Percentiles rank a stretch among this genome's conserved stretches.
phyloP scores from a whole-genome alignment of 1,140 invertebrate genomes.

The Drosophila mayri region DNA sequence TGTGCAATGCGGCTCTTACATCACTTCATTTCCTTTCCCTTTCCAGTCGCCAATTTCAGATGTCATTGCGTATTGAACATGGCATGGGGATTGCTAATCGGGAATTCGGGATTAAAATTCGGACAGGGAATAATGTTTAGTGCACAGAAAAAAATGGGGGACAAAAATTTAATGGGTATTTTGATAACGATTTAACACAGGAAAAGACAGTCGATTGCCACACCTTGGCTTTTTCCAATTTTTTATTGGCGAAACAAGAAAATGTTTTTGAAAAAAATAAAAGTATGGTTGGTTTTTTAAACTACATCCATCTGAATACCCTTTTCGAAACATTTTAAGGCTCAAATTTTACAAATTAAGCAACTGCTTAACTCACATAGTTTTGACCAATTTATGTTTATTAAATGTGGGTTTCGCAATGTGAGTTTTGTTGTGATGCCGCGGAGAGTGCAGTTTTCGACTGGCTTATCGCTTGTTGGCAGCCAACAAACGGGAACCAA shows the following conservation, averaged over 20 bases:
- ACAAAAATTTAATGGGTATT: neutral
- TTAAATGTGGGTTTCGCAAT: neutral
- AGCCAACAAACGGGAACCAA: constrained; percentile 35
- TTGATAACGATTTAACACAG: neutral
- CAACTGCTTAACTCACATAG: neutral
- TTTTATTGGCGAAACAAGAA: no score
- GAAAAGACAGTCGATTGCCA: no score
- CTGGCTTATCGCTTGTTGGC: constrained; percentile 63
- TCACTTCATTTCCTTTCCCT: constrained; percentile 28
- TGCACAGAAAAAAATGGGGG: neutral
- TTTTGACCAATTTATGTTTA: constrained; percentile 13
- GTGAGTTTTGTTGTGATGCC: neutral
- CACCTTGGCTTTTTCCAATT: no score
- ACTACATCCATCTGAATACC: no score
- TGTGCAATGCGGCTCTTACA: constrained; percentile 45
- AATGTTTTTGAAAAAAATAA: no score
- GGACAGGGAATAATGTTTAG: neutral
- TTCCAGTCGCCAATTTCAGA: constrained; percentile 18
- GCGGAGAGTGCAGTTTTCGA: constrained; percentile 28
- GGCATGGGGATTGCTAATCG: neutral
- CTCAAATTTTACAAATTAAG: neutral
- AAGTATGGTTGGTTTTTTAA: neutral
- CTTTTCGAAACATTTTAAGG: neutral
- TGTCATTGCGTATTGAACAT: constrained; percentile 27
- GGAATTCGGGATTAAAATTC: neutral